phyloP scores from a whole-genome alignment of 2,113 vertebrate genomes.

The Chaetorhynchus papuensis region DNA sequence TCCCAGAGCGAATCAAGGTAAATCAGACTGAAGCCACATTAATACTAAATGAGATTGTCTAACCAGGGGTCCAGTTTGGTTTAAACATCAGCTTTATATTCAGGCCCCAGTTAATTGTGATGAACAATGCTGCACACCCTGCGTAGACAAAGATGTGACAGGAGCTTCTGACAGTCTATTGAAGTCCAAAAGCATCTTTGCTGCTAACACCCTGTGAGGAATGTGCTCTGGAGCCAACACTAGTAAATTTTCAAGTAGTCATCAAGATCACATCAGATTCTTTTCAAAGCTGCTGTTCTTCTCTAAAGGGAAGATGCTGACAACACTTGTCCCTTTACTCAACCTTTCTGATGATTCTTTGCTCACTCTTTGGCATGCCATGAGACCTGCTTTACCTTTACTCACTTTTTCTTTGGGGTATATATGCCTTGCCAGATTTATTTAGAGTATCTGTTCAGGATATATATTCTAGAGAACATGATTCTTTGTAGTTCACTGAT shows the following conservation, averaged over 20 bases:
- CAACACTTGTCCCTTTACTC: neutral
- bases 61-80: neutral
- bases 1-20: neutral
- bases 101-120: neutral
- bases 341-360: neutral
- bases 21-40: neutral
- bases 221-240: neutral
- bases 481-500: neutral
- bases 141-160: neutral
- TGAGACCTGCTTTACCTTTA: neutral
- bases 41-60: neutral
- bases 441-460: neutral
- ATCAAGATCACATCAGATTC: neutral
- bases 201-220: neutral
- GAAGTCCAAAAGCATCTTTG: neutral
- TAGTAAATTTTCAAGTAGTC: neutral
- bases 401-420: neutral
- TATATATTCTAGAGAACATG: neutral
- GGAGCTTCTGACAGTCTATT: neutral
- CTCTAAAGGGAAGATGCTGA: neutral
- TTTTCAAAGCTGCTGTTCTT: neutral
- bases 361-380: neutral
- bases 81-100: neutral
- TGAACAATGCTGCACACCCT: neutral
- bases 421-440: neutral